Percentiles rank a stretch among this genome's conserved stretches.
Conservation (phyloP, 2,888 invertebrate genomes). For the Galerucella pusilla region DNA sequence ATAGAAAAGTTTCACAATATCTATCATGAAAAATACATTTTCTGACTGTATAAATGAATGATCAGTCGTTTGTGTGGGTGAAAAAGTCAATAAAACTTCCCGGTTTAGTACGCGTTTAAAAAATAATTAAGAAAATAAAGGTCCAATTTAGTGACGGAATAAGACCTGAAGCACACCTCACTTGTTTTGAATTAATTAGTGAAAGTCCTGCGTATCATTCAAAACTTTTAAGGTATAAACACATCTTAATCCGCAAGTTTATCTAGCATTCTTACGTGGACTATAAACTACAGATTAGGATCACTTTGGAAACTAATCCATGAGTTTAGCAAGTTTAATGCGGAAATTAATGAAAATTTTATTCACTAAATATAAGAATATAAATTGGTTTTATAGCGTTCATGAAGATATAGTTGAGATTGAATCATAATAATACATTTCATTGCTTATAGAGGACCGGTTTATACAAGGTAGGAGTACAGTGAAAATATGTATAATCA, state of each 20-base stretch:
- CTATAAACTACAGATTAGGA: slow-evolving; percentile 27
- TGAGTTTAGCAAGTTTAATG: slow-evolving; percentile 15
- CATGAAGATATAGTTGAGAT: slow-evolving; percentile 1
- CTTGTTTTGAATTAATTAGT: no score
- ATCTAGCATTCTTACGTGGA: slow-evolving; percentile 22
- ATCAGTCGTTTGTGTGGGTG: no score
- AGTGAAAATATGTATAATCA: neutral
- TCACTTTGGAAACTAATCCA: slow-evolving; percentile 11
- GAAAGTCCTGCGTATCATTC: no score
- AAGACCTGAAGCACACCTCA: no score
- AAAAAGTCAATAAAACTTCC: no score
- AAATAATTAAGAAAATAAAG: no score
- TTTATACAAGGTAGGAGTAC: neutral
- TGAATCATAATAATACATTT: neutral
- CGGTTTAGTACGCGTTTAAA: no score
- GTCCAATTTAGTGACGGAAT: no score
- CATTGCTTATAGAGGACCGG: neutral
- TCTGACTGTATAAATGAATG: no score
- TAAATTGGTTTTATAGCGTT: slow-evolving; percentile 10
- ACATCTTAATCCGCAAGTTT: neutral
- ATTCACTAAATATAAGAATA: slow-evolving; percentile 10
- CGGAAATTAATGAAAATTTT: slow-evolving; percentile 25
- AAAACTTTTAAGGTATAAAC: no score
- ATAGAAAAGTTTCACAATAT: no score
- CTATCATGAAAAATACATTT: no score